phyloP scores from a whole-genome alignment of 30 jellyfish, hydroid and myxozoan species.

The Sanderia malayensis region DNA sequence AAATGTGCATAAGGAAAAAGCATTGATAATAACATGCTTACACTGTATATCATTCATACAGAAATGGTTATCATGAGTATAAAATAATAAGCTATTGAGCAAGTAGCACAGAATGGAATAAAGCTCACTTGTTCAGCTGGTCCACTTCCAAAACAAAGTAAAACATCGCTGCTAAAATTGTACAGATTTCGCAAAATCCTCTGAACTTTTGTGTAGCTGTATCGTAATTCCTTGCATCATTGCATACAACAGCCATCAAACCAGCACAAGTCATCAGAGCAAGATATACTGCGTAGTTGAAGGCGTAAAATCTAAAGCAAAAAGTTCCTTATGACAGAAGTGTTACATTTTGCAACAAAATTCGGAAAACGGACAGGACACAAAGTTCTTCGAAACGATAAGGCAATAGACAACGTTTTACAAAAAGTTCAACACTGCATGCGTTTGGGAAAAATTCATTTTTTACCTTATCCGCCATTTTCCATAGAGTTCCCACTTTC shows the following conservation, averaged over 20 bases:
- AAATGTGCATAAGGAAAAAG: no score
- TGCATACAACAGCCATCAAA: constrained; percentile 39
- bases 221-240: constrained; percentile 37
- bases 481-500: constrained; percentile 90
- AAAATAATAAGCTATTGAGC: no score
- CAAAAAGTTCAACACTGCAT: no score
- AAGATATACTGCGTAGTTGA: constrained; percentile 42
- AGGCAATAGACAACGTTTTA: no score
- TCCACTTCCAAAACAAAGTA: constrained; percentile 68
- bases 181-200: constrained; percentile 61
- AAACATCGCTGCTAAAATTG: constrained; percentile 33
- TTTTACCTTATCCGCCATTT: constrained; percentile 45
- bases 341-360: no score
- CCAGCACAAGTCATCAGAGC: constrained; percentile 56
- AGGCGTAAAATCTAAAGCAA: constrained; percentile 39
- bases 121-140: constrained; percentile 82
- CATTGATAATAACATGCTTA: no score
- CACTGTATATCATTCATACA: no score
- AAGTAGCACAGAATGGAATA: no score
- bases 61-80: no score
- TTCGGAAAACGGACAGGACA: no score
- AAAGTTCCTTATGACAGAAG: no score
- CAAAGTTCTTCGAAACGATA: no score
- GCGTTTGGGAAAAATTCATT: neutral
- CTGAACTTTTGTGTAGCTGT: constrained; percentile 41